Base-by-base conservation (phyloP, 2,113 vertebrate species). In the Paramisgurnus dabryanus region DNA sequence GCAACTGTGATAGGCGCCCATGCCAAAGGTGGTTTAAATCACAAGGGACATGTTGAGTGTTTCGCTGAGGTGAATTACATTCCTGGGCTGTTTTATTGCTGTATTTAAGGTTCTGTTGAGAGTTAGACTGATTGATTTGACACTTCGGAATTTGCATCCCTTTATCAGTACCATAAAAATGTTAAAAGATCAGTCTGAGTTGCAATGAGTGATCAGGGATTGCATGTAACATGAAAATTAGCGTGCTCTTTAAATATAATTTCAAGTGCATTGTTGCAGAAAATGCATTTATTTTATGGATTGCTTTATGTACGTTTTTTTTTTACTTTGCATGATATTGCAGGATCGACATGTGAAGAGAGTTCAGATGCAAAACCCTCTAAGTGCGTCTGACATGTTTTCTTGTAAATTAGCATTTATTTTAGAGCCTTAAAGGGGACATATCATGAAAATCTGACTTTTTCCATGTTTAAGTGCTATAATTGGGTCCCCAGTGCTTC, bases 91-190 rank as follows among this genome's bases (percentile, higher is more conserved):
- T 72, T 80, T 86, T 78, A 84, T 79, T 58, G 78, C 80, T 83
- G 79, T 84, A 80, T 87, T 85, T 79, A 78, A 80, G 67, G 80
- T 81, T 66, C 81, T 80, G 83, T 70, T 76, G 72, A 78, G 76
- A 68, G 80, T 79, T 72, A 71, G 82, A 83, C 85, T 86, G 85
- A 84, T 86, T 86, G 82, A 86, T 84, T 82, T 82, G 85, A 80
- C 67, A 79, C 85, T 78, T 81, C 55, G 47, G 70, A 82, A 86
- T 86, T 83, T 84, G 85, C 85, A 86, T 84, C 80, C 65, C 73
- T 76, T 73, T 73, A 80, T 74, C 77, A 72, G 71, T 68, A 63
- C 61, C 67, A 80, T 86, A 81, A 82, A 82, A 76, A 83, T 53
- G 78, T 75, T 85, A 13, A 47, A 87, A 83, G 76, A 70, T 77